These are phyloP conservation scores for Neocrepidodera transversa DNA, from an alignment of 2,888 invertebrate species.

Conservation along the genomic window DNA sequence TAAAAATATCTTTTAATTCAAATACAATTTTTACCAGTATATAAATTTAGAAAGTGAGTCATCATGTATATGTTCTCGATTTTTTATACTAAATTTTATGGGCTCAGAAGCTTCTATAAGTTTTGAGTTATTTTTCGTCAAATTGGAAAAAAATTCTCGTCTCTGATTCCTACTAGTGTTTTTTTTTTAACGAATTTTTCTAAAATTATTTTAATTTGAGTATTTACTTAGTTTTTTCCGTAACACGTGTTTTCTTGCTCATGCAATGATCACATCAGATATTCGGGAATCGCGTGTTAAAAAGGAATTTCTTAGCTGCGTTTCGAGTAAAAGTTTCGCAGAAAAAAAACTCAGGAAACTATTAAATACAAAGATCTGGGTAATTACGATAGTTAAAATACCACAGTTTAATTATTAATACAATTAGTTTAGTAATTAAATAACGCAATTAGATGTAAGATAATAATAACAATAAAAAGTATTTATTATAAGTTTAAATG, in stretches of 20 bases:
- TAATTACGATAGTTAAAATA: slow-evolving; percentile 5
- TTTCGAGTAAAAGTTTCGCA: slow-evolving; percentile 1
- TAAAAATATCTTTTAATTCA: too few relatives aligned
- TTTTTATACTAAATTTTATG: too few relatives aligned
- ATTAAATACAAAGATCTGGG: slow-evolving; percentile 5
- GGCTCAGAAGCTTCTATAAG: too few relatives aligned
- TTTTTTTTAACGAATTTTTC: too few relatives aligned
- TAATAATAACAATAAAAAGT: background rate
- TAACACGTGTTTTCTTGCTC: slow-evolving; percentile 4
- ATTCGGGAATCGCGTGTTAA: slow-evolving; percentile 18
- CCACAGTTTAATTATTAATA: background rate
- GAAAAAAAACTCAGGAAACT: slow-evolving; percentile 12
- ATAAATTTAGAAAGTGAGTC: too few relatives aligned
- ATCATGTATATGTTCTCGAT: too few relatives aligned
- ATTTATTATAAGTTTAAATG: too few relatives aligned
- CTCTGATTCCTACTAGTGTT: too few relatives aligned
- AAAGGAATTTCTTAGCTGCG: background rate
- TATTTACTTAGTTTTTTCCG: background rate
- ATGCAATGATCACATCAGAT: slow-evolving; percentile 1
- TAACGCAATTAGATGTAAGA: background rate
- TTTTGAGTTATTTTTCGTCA: too few relatives aligned
- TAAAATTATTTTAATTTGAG: slow-evolving; percentile 5
- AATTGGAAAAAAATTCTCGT: too few relatives aligned
- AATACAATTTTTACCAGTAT: too few relatives aligned
- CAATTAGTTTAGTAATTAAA: background rate